Base-by-base conservation (phyloP, 2,797 vertebrate species). In the Balearica regulorum region DNA sequence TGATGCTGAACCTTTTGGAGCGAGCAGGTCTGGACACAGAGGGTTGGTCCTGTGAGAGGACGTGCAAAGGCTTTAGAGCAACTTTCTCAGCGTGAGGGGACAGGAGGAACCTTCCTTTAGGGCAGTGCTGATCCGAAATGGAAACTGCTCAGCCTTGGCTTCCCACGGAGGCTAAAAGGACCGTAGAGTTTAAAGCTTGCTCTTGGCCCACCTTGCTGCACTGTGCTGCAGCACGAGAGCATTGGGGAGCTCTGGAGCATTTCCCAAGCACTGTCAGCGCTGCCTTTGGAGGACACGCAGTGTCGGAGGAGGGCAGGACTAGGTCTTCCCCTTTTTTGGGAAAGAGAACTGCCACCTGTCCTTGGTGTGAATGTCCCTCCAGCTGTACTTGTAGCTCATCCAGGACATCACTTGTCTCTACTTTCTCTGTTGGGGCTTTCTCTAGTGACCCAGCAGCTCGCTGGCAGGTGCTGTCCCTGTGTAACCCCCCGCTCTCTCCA, bases 211-310 rank as follows among this genome's bases (percentile, higher is more conserved):
- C 15, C 17, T 46, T 57, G 24, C 22, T 49, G 87, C 26, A 2
- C 39, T 16, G 79, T 0, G 4, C 19, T 25, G 64, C 80, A 33
- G 53, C 4, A 1, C 11, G 58, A 60, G 66, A 43, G 51, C 2
- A 1, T 4, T 1, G 0, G 16, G 61, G n/a, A 75, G 49, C 29
- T 46, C 60, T 10, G n/a, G 35, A 51, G 35, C 39, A 1, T 9
- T 13, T 57, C 58, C 44, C 46, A 11, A 12, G 60, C 2, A 4
- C 44, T 33, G 49, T 24, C 54, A n/a, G 4, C 19, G 53, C 48
- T 72, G 79, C 55, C 80, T n/a, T 8, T 17, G 76, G 43, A 33
- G 76, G 35, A 24, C 2, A 0, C 1, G 7, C 28, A 10, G n/a
- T 22, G 39, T 33, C 16, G 4, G 43, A 46, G 48, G 25, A 37